Evolutionary conservation across 2,797 vertebrate genomes (phyloP).

Genomic region (Meriones psammophilus): DNA sequence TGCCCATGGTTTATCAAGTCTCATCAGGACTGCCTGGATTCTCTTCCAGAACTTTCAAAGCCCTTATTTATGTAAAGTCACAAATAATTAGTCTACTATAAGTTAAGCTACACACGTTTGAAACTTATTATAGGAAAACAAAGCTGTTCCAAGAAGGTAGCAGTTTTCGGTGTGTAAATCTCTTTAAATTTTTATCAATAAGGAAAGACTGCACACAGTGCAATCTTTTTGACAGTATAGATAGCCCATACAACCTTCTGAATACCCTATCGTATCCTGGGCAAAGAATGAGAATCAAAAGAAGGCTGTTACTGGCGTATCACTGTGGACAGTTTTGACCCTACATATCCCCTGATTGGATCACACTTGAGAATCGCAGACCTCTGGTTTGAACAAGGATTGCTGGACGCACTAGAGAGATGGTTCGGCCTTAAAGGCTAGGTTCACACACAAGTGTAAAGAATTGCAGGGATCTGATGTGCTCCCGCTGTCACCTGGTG

Average conservation of each 20-base stretch:
- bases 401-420: background rate
- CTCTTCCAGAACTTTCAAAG: background rate
- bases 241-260: background rate
- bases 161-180: background rate
- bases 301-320: background rate
- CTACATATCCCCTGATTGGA: background rate
- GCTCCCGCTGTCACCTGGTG: background rate
- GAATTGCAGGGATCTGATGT: background rate
- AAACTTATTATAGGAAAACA: constrained; percentile 27
- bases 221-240: background rate
- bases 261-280: background rate
- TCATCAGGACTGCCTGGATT: too few relatives aligned
- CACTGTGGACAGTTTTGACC: constrained; percentile 22
- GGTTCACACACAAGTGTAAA: background rate
- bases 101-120: background rate
- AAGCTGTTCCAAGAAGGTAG: background rate
- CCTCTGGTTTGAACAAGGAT: background rate
- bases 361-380: background rate
- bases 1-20: too few relatives aligned
- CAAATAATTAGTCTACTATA: background rate
- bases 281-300: background rate
- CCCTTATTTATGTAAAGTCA: background rate
- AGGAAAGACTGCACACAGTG: background rate
- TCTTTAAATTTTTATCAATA: background rate
- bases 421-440: background rate